These are phyloP conservation scores for Oryzias curvinotus DNA, from an alignment of 2,113 vertebrate species.

Conservation along the genomic window DNA sequence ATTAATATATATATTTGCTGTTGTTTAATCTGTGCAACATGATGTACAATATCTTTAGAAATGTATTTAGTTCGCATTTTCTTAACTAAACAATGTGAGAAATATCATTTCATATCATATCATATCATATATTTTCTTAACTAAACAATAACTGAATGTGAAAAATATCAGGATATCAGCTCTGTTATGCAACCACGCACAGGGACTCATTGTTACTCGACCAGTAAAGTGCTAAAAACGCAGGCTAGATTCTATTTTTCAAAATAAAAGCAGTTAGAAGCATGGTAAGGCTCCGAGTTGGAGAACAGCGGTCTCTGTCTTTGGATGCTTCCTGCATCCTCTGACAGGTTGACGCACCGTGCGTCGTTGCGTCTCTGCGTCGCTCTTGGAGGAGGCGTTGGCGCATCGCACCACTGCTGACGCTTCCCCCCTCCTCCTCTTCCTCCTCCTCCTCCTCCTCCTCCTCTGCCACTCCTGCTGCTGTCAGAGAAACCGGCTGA, in stretches of 20 bases:
- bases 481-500: conserved; percentile 49
- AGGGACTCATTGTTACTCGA: conserved; percentile 39
- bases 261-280: conserved; percentile 24
- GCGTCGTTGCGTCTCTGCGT: conserved; percentile 62
- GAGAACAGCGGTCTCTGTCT: neutral
- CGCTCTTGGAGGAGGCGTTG: conserved; percentile 67
- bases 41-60: no score
- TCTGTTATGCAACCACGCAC: conserved; percentile 61
- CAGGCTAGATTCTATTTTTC: neutral
- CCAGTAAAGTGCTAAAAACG: neutral
- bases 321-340: neutral
- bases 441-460: conserved; percentile 1
- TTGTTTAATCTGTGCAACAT: no score
- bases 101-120: no score
- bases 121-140: no score
- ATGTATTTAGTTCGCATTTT: no score
- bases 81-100: no score
- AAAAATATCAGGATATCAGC: conserved; percentile 20
- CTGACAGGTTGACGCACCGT: conserved; percentile 29
- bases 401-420: conserved; percentile 43
- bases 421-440: neutral
- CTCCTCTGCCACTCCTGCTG: conserved; percentile 5
- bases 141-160: no score
- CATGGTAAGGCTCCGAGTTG: fast-evolving
- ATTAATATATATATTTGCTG: no score